These are phyloP conservation scores for Glaucomys volans DNA, from an alignment of 2,113 vertebrate genomes.

Conservation along the genomic window DNA sequence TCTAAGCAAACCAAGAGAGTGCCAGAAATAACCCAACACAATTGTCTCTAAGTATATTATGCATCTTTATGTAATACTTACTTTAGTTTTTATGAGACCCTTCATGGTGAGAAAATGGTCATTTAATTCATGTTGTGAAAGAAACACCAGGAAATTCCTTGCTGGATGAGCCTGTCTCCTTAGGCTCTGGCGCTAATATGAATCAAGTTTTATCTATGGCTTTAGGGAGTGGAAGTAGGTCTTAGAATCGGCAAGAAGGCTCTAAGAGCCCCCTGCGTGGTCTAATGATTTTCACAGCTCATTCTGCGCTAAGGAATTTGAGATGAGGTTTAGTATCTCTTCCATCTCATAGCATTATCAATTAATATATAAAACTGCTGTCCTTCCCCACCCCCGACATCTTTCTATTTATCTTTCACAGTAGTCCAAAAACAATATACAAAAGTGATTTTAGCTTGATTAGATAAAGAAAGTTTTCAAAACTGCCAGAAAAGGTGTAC, in stretches of 20 bases:
- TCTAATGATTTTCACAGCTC: background rate
- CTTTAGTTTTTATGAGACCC: background rate
- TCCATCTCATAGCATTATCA: background rate
- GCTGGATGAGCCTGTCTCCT: background rate
- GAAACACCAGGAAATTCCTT: background rate
- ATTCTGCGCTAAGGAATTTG: background rate
- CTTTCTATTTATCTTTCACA: background rate
- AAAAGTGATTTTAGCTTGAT: background rate
- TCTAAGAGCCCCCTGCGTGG: background rate
- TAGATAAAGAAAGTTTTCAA: background rate
- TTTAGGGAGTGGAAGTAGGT: background rate
- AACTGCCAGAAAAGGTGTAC: background rate
- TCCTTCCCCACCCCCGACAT: background rate
- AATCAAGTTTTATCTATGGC: background rate
- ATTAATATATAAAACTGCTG: background rate
- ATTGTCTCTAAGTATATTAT: slow-evolving; percentile 36
- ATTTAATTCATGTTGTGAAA: slow-evolving; percentile 34
- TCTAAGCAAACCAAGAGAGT: slow-evolving; percentile 61
- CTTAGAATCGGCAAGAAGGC: background rate
- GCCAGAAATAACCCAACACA: slow-evolving; percentile 48
- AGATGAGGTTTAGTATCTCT: slow-evolving; percentile 17
- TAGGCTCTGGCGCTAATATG: background rate
- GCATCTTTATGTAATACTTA: background rate
- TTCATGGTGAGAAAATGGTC: background rate
- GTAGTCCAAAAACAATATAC: background rate